Conservation (phyloP, 2,888 invertebrate genomes). For the Teleiodes luculella region DNA sequence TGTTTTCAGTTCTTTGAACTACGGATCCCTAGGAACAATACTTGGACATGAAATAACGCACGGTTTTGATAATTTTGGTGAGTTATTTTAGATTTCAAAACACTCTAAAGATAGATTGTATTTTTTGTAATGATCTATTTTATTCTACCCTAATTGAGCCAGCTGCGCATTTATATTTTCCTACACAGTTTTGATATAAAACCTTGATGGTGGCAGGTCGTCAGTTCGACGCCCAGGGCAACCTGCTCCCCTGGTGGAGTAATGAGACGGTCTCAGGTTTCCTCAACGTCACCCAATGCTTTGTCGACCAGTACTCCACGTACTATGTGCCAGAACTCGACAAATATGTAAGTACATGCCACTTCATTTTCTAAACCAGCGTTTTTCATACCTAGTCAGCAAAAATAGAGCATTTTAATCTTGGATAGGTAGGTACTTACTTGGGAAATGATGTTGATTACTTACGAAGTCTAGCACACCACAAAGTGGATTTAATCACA, state of each 20-base stretch:
- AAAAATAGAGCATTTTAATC: too few relatives aligned
- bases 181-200: not conserved
- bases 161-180: too few relatives aligned
- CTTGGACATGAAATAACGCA: conserved; percentile 87
- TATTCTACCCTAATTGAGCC: too few relatives aligned
- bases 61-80: conserved; percentile 77
- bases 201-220: conserved; percentile 75
- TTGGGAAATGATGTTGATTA: too few relatives aligned
- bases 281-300: conserved; percentile 87
- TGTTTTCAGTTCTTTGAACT: conserved; percentile 84
- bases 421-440: too few relatives aligned
- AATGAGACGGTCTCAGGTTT: conserved; percentile 87
- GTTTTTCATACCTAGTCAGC: too few relatives aligned
- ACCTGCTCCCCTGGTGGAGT: conserved; percentile 94
- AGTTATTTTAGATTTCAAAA: conserved; percentile 22
- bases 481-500: too few relatives aligned
- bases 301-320: conserved; percentile 88
- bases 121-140: too few relatives aligned
- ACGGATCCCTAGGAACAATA: conserved; percentile 88
- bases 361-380: too few relatives aligned
- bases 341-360: conserved; percentile 81
- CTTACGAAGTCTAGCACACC: too few relatives aligned
- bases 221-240: conserved; percentile 90
- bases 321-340: conserved; percentile 82
- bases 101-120: too few relatives aligned